phyloP scores from a whole-genome alignment of 2,888 invertebrate species.

The Aleiodes alternator region DNA sequence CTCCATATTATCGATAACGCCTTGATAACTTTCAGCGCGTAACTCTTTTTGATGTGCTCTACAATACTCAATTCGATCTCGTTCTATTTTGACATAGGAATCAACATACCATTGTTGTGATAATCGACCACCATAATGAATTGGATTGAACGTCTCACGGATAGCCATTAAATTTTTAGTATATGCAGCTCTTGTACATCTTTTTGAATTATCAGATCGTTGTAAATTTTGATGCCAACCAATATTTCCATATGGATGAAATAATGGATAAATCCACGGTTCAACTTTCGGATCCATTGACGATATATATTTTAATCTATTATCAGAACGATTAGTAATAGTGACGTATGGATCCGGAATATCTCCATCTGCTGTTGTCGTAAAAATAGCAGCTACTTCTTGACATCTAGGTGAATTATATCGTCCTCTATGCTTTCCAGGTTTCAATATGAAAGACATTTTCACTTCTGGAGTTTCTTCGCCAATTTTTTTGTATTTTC shows the following conservation, averaged over 20 bases:
- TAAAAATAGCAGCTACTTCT: conserved; percentile 51
- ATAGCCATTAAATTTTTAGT: conserved; percentile 31
- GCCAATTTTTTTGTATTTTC: conserved; percentile 25
- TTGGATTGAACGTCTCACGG: conserved; percentile 24
- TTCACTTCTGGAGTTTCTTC: conserved; percentile 37
- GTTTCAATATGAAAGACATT: conserved; percentile 47
- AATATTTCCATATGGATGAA: conserved; percentile 53
- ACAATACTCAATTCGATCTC: background rate
- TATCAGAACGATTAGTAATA: conserved; percentile 50
- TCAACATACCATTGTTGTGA: conserved; percentile 22
- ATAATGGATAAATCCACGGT: conserved; percentile 49
- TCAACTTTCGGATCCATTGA: conserved; percentile 53
- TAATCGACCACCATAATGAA: conserved; percentile 14
- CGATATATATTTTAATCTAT: conserved; percentile 48
- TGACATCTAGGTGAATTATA: conserved; percentile 51
- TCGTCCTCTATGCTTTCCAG: conserved; percentile 50
- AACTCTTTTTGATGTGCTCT: background rate
- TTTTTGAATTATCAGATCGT: conserved; percentile 6
- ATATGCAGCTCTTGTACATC: background rate
- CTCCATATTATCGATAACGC: background rate
- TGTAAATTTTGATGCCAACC: conserved; percentile 44
- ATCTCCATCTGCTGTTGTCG: conserved; percentile 52
- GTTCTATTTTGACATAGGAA: conserved; percentile 3
- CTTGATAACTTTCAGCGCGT: background rate
- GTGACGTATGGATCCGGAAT: conserved; percentile 53